These are phyloP conservation scores for Phymastichus coffea DNA, from an alignment of 1,140 invertebrate species.

Conservation along the genomic window DNA sequence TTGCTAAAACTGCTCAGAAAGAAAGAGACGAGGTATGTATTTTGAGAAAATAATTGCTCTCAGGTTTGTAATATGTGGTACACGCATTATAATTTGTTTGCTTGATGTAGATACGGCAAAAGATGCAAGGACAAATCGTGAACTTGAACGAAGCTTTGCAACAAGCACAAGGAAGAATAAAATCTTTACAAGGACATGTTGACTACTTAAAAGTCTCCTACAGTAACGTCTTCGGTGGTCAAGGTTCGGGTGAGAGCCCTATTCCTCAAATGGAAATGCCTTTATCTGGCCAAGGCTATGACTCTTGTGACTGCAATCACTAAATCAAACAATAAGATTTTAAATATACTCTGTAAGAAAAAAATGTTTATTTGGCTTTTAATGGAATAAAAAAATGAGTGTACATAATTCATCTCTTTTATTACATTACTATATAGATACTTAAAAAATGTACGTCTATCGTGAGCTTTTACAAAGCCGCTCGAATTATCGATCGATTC, in stretches of 20 bases:
- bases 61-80: too few species aligned
- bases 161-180: slow-evolving; percentile 65
- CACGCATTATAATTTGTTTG: too few species aligned
- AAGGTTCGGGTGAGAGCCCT: slow-evolving; percentile 32
- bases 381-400: slow-evolving; percentile 4
- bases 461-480: slow-evolving; percentile 13
- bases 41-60: neutral
- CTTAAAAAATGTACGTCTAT: slow-evolving; percentile 29
- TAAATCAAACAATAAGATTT: slow-evolving; percentile 29
- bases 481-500: too few species aligned
- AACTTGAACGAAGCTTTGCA: slow-evolving; percentile 68
- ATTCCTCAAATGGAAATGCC: neutral
- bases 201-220: slow-evolving; percentile 63
- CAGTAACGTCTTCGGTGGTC: slow-evolving; percentile 46
- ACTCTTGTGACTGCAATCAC: slow-evolving; percentile 47
- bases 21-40: slow-evolving; percentile 65
- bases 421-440: slow-evolving; percentile 34
- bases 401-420: slow-evolving; percentile 18
- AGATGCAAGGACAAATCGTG: slow-evolving; percentile 69
- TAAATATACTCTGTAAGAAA: neutral
- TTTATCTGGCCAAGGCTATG: slow-evolving; percentile 38
- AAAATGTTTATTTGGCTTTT: neutral
- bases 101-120: slow-evolving; percentile 59
- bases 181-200: slow-evolving; percentile 65
- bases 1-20: slow-evolving; percentile 63